Evolutionary conservation across 2,888 invertebrate species (phyloP), one percentile per base, ranked within the genome.

Genomic region (Taenaris catops): DNA sequence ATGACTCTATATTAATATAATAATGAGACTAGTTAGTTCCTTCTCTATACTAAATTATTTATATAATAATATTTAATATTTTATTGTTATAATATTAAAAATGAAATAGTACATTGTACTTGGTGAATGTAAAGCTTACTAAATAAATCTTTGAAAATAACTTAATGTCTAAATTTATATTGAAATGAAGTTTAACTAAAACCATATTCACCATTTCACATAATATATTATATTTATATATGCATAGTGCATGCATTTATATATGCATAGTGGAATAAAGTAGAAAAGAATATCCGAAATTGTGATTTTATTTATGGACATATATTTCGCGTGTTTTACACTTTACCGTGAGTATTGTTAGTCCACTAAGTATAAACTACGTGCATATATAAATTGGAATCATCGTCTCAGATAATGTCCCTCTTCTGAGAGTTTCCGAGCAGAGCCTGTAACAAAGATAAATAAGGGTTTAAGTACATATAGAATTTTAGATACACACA

Each of bases 21-120:
- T 54, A 52, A 76, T 83, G 81, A 86, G 84, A 86, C 84, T 86
- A 84, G 84, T 86, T 86, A 86, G 84, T 83, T 81, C 62, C 57
- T 74, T 75, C 59, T 61, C 67, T 83, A 80, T 52, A 37, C 71
- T 80, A 79, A 53, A 58, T 63, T 75, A 76, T 70, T 73, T 70
- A 58, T n/a, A 14, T 62, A 56, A 44, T 48, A 44, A 47, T 42
- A 44, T 36, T 36, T 41, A 17, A 34, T 40, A 41, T 18, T 32
- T 11, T n/a, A 24, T 21, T 34, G 27, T 45, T 42, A 35, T 31
- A 36, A 37, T 41, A 31, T 42, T 41, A 38, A 49, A 61, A 63
- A 58, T 62, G 58, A 56, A 59, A 63, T 66, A 62, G 67, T 78
- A 74, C 70, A 74, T 79, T 78, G 76, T 80, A 81, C 81, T 80